phyloP scores from a whole-genome alignment of 2,797 vertebrate species.

The Sebastes trivittatus region DNA sequence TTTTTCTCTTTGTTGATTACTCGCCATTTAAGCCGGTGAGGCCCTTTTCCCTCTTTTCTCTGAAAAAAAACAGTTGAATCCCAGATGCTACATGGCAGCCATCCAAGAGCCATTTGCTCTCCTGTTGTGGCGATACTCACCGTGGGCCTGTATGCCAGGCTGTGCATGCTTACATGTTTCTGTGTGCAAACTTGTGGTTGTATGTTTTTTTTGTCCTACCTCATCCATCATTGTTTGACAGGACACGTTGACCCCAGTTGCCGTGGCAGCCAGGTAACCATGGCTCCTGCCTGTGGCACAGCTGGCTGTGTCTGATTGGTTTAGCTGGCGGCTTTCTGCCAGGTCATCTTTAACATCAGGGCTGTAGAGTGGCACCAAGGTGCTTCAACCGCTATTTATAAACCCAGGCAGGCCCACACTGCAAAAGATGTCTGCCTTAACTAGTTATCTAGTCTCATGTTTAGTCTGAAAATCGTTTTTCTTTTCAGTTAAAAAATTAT shows the following conservation, averaged over 20 bases:
- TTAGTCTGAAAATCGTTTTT: background rate
- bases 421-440: conserved; percentile 10
- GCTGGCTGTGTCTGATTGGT: conserved; percentile 67
- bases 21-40: conserved; percentile 4
- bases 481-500: background rate
- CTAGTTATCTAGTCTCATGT: background rate
- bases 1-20: conserved; percentile 24
- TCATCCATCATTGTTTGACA: conserved; percentile 67
- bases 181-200: conserved; percentile 23
- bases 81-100: conserved; percentile 53
- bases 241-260: conserved; percentile 64
- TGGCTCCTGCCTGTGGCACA: conserved; percentile 69
- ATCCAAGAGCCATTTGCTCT: conserved; percentile 53
- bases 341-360: conserved; percentile 66
- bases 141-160: conserved; percentile 1
- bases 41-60: background rate
- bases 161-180: background rate
- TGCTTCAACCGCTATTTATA: conserved; percentile 56
- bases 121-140: conserved; percentile 35
- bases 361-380: conserved; percentile 51
- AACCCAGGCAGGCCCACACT: conserved; percentile 5
- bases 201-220: conserved; percentile 19
- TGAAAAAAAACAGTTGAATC: conserved; percentile 11
- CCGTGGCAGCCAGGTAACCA: conserved; percentile 74
- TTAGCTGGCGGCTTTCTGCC: conserved; percentile 57